Base-by-base conservation (phyloP, 2,113 vertebrate genomes). In the Coptodon bakossiorum region DNA sequence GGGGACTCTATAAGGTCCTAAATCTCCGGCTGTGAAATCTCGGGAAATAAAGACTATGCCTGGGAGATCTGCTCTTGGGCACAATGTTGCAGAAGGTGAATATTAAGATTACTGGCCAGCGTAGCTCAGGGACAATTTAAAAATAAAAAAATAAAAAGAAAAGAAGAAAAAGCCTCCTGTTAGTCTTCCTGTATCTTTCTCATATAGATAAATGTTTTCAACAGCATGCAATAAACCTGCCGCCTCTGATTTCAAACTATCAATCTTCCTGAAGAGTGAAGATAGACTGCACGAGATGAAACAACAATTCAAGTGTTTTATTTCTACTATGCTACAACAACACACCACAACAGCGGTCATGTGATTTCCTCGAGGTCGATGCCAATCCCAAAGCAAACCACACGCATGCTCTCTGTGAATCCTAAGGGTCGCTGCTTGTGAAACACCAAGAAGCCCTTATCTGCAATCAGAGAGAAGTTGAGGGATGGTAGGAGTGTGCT, bases 381-480 rank as follows among this genome's bases (percentile, higher is more conserved):
- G 27, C 61, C 13, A 53, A 57, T 83, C 9, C 22, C 17, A 31
- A 19, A 84, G 79, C 79, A 79, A 83, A 82, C 82, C 84, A 36
- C 84, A 40, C 11, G 40, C 68, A 48, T 73, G 40, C 63, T 68
- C 81, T 9, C 52, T 29, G 27, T 40, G 80, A 78, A 76, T 81
- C 87, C 50, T 52, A 45, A 82, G 83, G 80, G 36, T 66, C 63
- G 14, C 68, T 57, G 14, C 68, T 82, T 10, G 24, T 61, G 54
- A 22, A 88, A 82, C 36, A 52, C 45, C 52, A 66, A 86, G 84
- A 61, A 71, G 82, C 8, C 66, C 73, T 89, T 89, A 84, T 86
- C 86, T 80, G 84, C 89, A 83, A 86, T 90, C 85, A 63, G 50
- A 38, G 76, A 63, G 66, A 91, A 40, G 85, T 80, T 57, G 53